A percentile compares a stretch with the other conserved stretches of the same genome.
Conservation (phyloP, 1,140 invertebrate genomes). For the Drosophila obscura region DNA sequence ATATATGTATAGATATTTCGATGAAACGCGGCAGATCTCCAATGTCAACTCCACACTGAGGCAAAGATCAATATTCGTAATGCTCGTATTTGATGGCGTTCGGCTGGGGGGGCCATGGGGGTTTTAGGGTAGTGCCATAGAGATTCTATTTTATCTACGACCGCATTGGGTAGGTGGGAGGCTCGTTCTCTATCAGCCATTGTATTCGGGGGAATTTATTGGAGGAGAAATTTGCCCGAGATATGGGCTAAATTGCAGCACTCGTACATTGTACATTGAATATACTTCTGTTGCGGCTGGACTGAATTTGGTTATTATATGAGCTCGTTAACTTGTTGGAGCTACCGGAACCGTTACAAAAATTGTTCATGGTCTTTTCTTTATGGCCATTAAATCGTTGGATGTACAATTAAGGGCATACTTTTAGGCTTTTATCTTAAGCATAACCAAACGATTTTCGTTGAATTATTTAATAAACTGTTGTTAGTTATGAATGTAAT, state of each 20-base stretch:
- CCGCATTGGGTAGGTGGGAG: background rate
- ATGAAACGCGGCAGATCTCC: background rate
- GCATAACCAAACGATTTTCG: too few species aligned
- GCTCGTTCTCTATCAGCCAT: constrained; percentile 25
- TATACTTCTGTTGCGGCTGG: background rate
- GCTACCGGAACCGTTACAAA: background rate
- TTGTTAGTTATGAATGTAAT: too few species aligned
- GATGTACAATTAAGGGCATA: constrained; percentile 8
- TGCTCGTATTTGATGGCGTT: background rate
- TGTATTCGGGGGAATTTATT: constrained; percentile 22
- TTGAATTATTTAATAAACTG: too few species aligned
- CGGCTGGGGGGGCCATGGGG: background rate
- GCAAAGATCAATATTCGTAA: constrained; percentile 19
- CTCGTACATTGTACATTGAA: background rate
- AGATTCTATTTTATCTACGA: constrained; percentile 22
- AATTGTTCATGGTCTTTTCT: background rate
- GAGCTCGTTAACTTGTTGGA: constrained; percentile 1
- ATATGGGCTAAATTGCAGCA: constrained; percentile 13
- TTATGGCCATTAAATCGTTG: too few species aligned
- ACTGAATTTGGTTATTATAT: constrained; percentile 1
- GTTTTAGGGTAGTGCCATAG: constrained; percentile 17
- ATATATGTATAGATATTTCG: background rate
- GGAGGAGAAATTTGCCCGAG: background rate
- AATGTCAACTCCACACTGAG: constrained; percentile 5
- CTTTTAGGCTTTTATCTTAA: constrained; percentile 3